Evolutionary conservation across 2,797 vertebrate genomes (phyloP).

Genomic region (Trichosurus vulpecula): DNA sequence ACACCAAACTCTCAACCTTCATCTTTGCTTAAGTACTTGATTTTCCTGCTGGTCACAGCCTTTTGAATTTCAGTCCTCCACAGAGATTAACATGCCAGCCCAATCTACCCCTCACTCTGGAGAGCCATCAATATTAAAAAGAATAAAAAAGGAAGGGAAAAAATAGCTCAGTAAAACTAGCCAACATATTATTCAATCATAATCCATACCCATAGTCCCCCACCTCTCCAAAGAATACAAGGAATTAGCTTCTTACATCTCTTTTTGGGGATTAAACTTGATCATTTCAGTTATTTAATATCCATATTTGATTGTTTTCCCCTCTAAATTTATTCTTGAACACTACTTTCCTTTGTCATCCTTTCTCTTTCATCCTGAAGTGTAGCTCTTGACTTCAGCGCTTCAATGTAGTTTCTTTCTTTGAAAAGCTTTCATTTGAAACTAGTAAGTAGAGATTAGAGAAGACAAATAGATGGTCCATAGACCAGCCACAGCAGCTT

Average conservation of each 20-base stretch:
- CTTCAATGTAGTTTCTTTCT: neutral
- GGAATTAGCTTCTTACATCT: neutral
- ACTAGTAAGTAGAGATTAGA: neutral
- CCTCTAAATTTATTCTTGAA: neutral
- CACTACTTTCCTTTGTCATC: neutral
- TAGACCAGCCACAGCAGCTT: neutral
- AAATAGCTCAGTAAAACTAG: neutral
- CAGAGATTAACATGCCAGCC: no score
- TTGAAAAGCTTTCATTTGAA: neutral
- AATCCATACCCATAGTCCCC: neutral
- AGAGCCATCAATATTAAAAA: neutral
- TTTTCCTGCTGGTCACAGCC: no score
- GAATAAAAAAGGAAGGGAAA: neutral
- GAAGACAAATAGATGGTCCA: neutral
- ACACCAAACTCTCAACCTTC: no score
- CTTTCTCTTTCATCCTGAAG: neutral
- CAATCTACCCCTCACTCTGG: no score
- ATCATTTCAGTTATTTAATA: neutral
- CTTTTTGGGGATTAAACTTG: neutral
- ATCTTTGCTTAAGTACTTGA: no score
- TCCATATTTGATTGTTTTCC: neutral
- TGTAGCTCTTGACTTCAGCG: neutral
- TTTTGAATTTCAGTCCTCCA: no score
- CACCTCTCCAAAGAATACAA: neutral
- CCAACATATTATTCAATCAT: neutral